These are phyloP conservation scores for Yponomeuta evonymella DNA, from an alignment of 2,888 invertebrate species.

Conservation along the genomic window DNA sequence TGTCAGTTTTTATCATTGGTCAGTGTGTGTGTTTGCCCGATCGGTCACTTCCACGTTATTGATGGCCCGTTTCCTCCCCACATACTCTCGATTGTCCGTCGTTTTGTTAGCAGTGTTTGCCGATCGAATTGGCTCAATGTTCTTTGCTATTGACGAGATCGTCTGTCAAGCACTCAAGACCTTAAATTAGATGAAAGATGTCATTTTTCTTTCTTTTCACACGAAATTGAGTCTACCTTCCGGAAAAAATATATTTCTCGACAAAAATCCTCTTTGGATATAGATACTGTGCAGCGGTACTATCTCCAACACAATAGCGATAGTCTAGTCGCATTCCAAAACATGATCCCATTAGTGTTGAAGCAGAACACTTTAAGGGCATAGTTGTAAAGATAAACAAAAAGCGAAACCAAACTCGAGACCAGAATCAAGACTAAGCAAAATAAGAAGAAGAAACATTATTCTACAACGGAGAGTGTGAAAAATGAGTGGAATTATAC, in stretches of 20 bases:
- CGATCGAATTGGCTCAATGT: constrained; percentile 3
- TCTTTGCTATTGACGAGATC: constrained; percentile 4
- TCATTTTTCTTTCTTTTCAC: too few relatives aligned
- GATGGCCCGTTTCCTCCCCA: constrained; percentile 57
- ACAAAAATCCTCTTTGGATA: background rate
- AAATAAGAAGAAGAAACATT: background rate
- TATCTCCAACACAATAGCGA: constrained; percentile 15
- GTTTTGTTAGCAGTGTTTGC: constrained; percentile 10
- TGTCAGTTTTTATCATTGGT: constrained; percentile 75
- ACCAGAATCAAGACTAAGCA: constrained; percentile 54
- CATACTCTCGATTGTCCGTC: constrained; percentile 4
- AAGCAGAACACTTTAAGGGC: constrained; percentile 73
- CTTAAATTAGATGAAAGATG: too few relatives aligned
- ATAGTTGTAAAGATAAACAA: constrained; percentile 74
- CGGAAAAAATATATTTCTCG: too few relatives aligned
- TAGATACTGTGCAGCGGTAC: background rate
- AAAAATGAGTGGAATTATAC: background rate
- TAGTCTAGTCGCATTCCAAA: constrained; percentile 42
- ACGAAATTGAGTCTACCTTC: too few relatives aligned
- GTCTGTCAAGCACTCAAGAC: background rate
- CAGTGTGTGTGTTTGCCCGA: constrained; percentile 66
- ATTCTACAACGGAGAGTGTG: background rate
- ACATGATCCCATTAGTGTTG: constrained; percentile 65
- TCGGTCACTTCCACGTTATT: constrained; percentile 71
- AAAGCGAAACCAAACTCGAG: constrained; percentile 56